Conservation (phyloP, 1,140 invertebrate genomes). For the Drosophila rhopaloa region DNA sequence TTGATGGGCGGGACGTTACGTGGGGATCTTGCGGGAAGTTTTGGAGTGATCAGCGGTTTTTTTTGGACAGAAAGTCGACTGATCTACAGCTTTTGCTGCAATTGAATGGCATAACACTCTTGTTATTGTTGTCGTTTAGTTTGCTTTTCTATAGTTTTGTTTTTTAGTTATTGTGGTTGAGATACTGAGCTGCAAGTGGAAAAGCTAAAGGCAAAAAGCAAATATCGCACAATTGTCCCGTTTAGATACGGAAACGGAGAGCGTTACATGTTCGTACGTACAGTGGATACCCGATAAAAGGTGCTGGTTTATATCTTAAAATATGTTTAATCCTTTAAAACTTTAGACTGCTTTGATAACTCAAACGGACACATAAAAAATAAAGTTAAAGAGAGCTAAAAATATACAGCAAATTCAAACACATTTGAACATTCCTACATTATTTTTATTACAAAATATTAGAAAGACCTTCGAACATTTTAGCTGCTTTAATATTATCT, state of each 20-base stretch:
- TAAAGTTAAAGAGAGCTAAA: too few species aligned
- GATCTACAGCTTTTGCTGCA: slow-evolving; percentile 25
- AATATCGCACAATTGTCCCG: slow-evolving; percentile 25
- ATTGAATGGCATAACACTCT: slow-evolving; percentile 13
- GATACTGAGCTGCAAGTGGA: slow-evolving; percentile 22
- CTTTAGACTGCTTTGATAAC: too few species aligned
- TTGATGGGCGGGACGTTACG: not conserved
- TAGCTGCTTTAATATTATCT: too few species aligned
- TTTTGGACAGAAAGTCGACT: slow-evolving; percentile 10
- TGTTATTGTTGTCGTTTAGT: slow-evolving; percentile 11
- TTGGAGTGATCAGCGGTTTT: slow-evolving; percentile 6
- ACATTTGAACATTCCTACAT: too few species aligned
- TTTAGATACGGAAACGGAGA: slow-evolving; percentile 36
- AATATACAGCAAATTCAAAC: too few species aligned
- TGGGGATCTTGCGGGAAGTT: slow-evolving; percentile 3
- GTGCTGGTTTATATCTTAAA: too few species aligned
- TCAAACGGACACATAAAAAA: too few species aligned
- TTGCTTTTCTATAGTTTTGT: not conserved
- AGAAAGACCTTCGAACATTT: too few species aligned
- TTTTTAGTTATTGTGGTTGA: slow-evolving; percentile 1
- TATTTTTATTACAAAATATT: too few species aligned
- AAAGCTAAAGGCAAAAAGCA: slow-evolving; percentile 11
- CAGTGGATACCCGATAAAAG: slow-evolving; percentile 7
- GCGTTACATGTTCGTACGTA: slow-evolving; percentile 11
- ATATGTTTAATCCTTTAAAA: too few species aligned